A percentile compares a stretch with the other conserved stretches of the same genome.
phyloP scores from a whole-genome alignment of 2,113 vertebrate species.

The Dasyurus viverrinus region DNA sequence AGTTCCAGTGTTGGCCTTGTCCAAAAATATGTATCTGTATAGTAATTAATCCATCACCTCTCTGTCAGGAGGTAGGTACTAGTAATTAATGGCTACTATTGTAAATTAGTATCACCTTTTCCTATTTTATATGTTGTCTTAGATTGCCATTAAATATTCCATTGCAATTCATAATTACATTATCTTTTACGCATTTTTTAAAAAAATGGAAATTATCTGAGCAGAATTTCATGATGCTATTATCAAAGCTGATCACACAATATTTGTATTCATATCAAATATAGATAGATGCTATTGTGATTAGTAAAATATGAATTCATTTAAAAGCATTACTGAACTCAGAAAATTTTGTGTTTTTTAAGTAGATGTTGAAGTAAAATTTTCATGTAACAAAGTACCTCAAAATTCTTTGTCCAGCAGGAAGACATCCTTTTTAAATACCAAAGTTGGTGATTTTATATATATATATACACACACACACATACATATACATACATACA shows the following conservation, averaged over 20 bases:
- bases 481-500: too few species aligned
- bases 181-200: constrained; percentile 28
- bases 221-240: constrained; percentile 28
- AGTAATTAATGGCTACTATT: background rate
- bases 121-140: constrained; percentile 27
- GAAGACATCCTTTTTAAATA: too few species aligned
- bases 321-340: background rate
- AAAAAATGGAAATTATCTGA: constrained; percentile 20
- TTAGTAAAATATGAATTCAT: background rate
- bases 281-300: background rate
- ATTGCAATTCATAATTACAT: background rate
- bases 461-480: background rate
- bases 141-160: constrained; percentile 21
- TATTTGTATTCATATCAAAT: constrained; percentile 27
- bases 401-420: background rate
- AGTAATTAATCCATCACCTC: too few species aligned
- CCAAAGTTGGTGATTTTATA: too few species aligned
- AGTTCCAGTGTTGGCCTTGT: background rate
- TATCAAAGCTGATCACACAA: background rate
- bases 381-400: background rate
- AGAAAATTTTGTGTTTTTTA: background rate
- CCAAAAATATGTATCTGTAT: background rate
- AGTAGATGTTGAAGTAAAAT: background rate
- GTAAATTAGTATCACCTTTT: constrained; percentile 23
- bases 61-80: background rate